Percentiles rank a stretch among this genome's conserved stretches.
Evolutionary conservation across 2,888 invertebrate genomes (phyloP).

Genomic region (Chrysodeixis includens): DNA sequence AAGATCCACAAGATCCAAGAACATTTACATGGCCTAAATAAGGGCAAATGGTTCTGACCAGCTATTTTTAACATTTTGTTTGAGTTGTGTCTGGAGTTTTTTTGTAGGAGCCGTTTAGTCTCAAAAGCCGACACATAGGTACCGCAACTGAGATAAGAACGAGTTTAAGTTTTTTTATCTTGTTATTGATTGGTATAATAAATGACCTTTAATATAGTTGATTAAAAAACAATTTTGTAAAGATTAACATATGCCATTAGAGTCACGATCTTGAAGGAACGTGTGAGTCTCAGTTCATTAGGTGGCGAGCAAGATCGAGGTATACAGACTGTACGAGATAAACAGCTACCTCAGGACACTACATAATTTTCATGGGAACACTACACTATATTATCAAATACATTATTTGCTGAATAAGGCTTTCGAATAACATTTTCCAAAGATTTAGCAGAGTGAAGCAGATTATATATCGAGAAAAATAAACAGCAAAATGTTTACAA

Average conservation of each 20-base stretch:
- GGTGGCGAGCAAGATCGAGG: slow-evolving; percentile 6
- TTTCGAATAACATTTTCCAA: too few species aligned
- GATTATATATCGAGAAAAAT: too few species aligned
- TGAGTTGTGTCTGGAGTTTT: background rate
- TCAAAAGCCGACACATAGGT: background rate
- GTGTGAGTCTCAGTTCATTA: slow-evolving; percentile 22
- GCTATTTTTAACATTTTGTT: background rate
- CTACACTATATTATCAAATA: too few species aligned
- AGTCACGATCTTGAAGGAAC: slow-evolving; percentile 18
- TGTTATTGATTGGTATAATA: background rate
- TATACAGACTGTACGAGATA: slow-evolving; percentile 11
- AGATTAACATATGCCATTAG: slow-evolving; percentile 15
- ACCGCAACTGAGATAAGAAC: background rate
- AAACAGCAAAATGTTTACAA: too few species aligned
- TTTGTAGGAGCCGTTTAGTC: background rate
- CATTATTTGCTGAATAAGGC: too few species aligned
- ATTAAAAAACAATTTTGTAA: background rate
- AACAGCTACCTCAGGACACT: background rate
- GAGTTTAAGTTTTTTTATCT: background rate
- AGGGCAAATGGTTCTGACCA: background rate
- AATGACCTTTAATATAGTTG: background rate
- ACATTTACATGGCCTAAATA: slow-evolving; percentile 3
- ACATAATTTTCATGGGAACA: too few species aligned
- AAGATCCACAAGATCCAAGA: too few species aligned
- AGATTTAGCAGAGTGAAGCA: too few species aligned